Evolutionary conservation across 2,113 vertebrate species (phyloP).

Genomic region (Indicator maculatus): DNA sequence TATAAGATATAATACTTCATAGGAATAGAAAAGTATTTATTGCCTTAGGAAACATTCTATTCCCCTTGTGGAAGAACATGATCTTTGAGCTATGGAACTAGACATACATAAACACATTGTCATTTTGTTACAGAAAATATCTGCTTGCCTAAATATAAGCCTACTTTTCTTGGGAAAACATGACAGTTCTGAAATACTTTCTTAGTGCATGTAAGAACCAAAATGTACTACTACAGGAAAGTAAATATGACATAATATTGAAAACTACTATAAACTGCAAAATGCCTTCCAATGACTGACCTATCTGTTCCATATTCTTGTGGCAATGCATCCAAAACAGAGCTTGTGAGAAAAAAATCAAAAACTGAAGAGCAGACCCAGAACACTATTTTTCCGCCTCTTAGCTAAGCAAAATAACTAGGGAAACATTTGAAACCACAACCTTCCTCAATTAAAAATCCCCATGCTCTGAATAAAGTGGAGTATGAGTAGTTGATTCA

Average conservation of each 20-base stretch:
- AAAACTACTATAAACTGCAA: background rate
- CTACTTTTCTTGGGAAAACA: background rate
- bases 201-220: background rate
- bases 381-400: background rate
- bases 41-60: background rate
- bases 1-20: background rate
- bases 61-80: background rate
- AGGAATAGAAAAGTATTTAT: constrained; percentile 11
- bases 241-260: background rate
- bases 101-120: constrained; percentile 10
- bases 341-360: constrained; percentile 20
- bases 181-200: background rate
- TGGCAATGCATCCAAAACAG: background rate
- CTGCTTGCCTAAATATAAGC: background rate
- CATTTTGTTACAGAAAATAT: constrained; percentile 2
- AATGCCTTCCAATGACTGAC: background rate
- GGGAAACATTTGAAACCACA: background rate
- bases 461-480: background rate
- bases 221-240: background rate
- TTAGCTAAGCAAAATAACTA: background rate
- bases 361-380: constrained; percentile 34
- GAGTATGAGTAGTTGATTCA: background rate
- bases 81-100: constrained; percentile 38
- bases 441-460: background rate
- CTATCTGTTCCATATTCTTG: background rate